Base-by-base conservation (phyloP, 2,113 vertebrate species). In the Microcebus ravelobensis region DNA sequence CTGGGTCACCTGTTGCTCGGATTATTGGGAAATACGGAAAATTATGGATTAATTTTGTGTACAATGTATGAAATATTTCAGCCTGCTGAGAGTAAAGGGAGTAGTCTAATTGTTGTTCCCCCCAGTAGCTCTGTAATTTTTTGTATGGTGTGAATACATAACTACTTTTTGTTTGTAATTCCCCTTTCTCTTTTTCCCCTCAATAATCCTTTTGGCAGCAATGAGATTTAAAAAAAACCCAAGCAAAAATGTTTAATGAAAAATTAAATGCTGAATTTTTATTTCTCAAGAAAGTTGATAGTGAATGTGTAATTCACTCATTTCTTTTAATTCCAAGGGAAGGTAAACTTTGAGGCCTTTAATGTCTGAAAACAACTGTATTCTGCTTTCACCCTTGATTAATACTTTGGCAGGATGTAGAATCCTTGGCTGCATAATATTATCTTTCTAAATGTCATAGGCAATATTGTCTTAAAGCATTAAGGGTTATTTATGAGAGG, bases 261-360 rank as follows among this genome's bases (percentile, higher is more conserved):
- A 94, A 77, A 76, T 65, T 82, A 73, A 17, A 88, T 23, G 76
- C 18, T n/a, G 55, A 91, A 86, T 82, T 97, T 86, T 52, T 67
- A 42, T 55, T 79, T 93, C 76, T 73, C 31, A 89, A 81, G 65
- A 92, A 90, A 57, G n/a, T 6, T 81, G n/a, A 67, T 15, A n/a
- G 29, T 77, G n/a, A 94, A 85, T 45, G 27, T 52, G 27, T 79
- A 94, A 85, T 50, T 81, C 77, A 81, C 21, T 88, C 20, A 81
- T 55, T 85, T 88, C 81, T 96, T 96, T 81, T 55, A 85, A 94
- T 70, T 85, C 27, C 52, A 91, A 79, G 29, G 83, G 71, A 88
- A 94, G 29, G 27, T 82, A 77, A 92, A 79, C 34, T 70, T 45
- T 48, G 63, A 85, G 50, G 5, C 25, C 25, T 36, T 31, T 6